phyloP scores from a whole-genome alignment of 2,797 vertebrate species.

The Calcarius lapponicus region DNA sequence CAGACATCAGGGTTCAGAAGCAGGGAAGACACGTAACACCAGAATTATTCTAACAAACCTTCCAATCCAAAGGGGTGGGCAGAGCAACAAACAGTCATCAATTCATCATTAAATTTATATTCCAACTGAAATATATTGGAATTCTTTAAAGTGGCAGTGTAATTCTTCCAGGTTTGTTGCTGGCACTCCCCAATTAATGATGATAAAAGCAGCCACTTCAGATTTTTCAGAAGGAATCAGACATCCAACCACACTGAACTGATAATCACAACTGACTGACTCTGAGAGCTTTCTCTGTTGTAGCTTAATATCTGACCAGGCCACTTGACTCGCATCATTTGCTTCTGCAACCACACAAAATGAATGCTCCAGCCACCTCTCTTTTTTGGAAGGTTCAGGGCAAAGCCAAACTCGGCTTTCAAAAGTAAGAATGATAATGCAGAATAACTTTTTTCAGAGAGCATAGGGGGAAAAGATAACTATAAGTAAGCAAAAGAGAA shows the following conservation, averaged over 20 bases:
- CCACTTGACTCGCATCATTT: constrained; percentile 54
- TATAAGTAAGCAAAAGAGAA: neutral
- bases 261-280: constrained; percentile 39
- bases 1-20: neutral
- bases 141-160: neutral
- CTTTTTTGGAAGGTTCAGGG: neutral
- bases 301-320: constrained; percentile 56
- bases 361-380: neutral
- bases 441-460: neutral
- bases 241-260: neutral
- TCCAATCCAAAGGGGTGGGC: neutral
- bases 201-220: constrained; percentile 22
- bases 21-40: neutral
- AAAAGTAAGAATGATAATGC: neutral
- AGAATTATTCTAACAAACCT: neutral
- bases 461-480: accelerated
- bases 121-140: neutral
- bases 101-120: neutral
- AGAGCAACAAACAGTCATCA: neutral
- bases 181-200: neutral
- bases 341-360: constrained; percentile 34
- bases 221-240: constrained; percentile 4
- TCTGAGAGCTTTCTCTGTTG: neutral
- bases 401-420: neutral
- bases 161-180: constrained; percentile 11